Evolutionary conservation across 2,113 vertebrate species (phyloP).

Genomic region (Quiscalus mexicanus): DNA sequence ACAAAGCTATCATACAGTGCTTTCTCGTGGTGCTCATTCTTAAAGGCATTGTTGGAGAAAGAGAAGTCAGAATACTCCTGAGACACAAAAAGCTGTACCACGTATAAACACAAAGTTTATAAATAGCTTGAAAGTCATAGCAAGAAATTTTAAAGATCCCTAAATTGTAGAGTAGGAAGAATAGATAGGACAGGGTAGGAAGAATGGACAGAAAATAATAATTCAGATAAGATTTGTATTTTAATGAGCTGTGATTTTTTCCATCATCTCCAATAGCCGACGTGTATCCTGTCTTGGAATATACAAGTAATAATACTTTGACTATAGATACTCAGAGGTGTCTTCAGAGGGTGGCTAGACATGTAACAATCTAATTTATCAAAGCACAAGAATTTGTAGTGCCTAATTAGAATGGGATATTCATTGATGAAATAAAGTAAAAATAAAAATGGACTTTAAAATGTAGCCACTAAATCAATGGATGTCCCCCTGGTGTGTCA

Average conservation of each 20-base stretch:
- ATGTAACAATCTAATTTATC: not conserved
- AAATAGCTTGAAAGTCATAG: not conserved
- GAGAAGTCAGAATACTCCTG: slow-evolving; percentile 12
- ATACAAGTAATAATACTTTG: not conserved
- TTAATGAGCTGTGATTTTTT: not conserved
- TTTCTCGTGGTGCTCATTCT: not conserved
- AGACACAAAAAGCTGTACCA: not conserved
- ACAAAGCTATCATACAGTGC: not conserved
- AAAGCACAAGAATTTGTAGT: not conserved
- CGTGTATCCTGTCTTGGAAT: not conserved
- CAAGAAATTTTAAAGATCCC: not conserved
- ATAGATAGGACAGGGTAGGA: not conserved
- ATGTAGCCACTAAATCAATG: not conserved
- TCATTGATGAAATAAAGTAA: not conserved
- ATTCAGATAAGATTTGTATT: not conserved
- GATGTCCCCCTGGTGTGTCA: not conserved
- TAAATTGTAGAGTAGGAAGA: not conserved
- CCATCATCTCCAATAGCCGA: not conserved
- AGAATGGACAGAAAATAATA: not conserved
- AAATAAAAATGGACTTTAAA: not conserved
- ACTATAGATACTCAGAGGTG: not conserved
- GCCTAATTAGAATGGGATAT: not conserved
- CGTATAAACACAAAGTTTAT: not conserved
- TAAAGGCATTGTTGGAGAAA: slow-evolving; percentile 9
- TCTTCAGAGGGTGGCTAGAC: not conserved